A percentile compares a stretch with the other conserved stretches of the same genome.
These are phyloP conservation scores for Tapera naevia DNA, from an alignment of 2,797 vertebrate species.

Conservation along the genomic window DNA sequence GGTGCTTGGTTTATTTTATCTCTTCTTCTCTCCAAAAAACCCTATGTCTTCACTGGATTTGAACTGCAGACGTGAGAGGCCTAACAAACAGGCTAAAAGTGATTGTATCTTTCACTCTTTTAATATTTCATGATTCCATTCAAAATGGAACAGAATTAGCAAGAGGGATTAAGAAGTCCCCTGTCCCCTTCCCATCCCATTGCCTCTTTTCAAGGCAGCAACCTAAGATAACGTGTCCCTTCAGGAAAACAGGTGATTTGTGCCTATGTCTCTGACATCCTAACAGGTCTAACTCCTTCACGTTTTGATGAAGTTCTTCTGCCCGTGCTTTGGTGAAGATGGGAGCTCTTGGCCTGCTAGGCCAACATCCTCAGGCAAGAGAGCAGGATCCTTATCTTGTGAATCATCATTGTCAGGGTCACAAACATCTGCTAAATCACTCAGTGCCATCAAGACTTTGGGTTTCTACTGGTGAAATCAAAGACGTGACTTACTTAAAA, in stretches of 20 bases:
- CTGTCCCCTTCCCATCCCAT: background rate
- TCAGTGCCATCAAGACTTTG: background rate
- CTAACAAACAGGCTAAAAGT: constrained; percentile 53
- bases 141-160: constrained; percentile 52
- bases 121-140: constrained; percentile 60
- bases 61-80: constrained; percentile 40
- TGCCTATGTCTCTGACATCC: background rate
- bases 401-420: background rate
- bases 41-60: background rate
- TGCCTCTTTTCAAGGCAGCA: constrained; percentile 1
- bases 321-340: background rate
- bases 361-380: background rate
- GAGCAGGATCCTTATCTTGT: background rate
- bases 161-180: constrained; percentile 30
- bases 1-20: background rate
- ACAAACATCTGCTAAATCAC: background rate
- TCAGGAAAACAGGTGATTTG: background rate
- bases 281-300: background rate
- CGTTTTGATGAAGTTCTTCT: background rate
- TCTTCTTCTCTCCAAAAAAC: background rate
- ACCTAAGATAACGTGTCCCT: background rate
- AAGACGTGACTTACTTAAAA: background rate
- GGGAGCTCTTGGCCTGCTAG: background rate
- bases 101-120: constrained; percentile 38
- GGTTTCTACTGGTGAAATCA: background rate